These are phyloP conservation scores for Eupithecia exiguata DNA, from an alignment of 2,888 invertebrate species.

Conservation along the genomic window DNA sequence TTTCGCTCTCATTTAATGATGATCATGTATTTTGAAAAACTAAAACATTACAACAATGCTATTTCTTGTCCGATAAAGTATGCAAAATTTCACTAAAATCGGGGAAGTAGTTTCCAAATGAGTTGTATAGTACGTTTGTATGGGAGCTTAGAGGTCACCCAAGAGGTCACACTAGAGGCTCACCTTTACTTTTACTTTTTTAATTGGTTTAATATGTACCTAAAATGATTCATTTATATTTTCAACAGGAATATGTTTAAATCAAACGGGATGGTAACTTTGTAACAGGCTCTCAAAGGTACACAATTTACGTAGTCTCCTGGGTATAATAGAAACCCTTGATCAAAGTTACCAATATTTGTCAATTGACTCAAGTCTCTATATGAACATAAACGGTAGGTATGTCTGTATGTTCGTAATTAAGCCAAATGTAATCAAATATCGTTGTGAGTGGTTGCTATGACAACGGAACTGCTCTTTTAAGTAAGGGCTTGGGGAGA, in stretches of 20 bases:
- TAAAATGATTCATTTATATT: background rate
- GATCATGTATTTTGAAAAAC: too few species aligned
- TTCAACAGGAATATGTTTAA: background rate
- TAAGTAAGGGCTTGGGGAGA: constrained; percentile 38
- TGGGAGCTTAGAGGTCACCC: too few species aligned
- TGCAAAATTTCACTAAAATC: too few species aligned
- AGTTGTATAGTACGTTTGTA: too few species aligned
- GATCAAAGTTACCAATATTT: constrained; percentile 6
- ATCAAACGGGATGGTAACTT: background rate
- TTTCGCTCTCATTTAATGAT: too few species aligned
- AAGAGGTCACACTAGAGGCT: too few species aligned
- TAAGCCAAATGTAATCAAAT: constrained; percentile 51
- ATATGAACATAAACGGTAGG: background rate
- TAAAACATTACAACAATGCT: too few species aligned
- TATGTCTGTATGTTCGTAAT: constrained; percentile 13
- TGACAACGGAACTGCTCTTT: constrained; percentile 45
- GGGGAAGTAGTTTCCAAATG: too few species aligned
- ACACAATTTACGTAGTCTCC: background rate
- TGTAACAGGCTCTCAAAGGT: background rate
- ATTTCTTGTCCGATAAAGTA: too few species aligned
- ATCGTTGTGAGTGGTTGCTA: constrained; percentile 42
- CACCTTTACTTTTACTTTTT: too few species aligned
- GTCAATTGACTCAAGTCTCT: background rate
- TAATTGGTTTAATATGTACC: too few species aligned
- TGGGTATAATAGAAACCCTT: background rate